Evolutionary conservation across 2,797 vertebrate genomes (phyloP), one percentile per base, ranked within the genome.

Genomic region (Acrocephalus scirpaceus): DNA sequence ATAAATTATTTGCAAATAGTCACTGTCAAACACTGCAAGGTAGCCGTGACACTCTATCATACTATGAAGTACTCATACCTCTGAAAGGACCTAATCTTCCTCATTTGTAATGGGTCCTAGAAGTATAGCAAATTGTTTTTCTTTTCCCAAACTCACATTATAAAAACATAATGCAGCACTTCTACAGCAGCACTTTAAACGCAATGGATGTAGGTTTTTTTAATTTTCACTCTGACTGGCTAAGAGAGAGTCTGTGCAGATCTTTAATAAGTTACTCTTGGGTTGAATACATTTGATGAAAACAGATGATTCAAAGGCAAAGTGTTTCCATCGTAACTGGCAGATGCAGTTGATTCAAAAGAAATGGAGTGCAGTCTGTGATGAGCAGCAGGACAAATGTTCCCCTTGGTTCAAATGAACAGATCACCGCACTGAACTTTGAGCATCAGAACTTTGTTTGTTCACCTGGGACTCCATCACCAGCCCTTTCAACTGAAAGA

Each of bases 1-100:
- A 47, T 86, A 86, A 93, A 95, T 89, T 90, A 87, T 77, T 76
- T 92, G 77, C 36, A 69, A 92, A 90, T 60, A 80, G 93, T 64
- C 93, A 92, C 57, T 87, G 88, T 77, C 90, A 85, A 85, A 76
- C 6, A 18, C 58, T 77, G 75, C 62, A 48, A 5, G 32, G 83
- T 94, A 88, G 91, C 80, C 65, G 56, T 32, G 50, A 61, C 60
- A 85, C 50, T 62, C 67, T 70, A 75, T 56, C 23, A 1, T 42
- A 67, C 16, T 64, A 67, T 8, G 3, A 84, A 86, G 82, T 36
- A 84, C 30, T 84, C 85, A 58, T 62, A 82, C 6, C 34, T 77
- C 53, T 85, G 69, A 89, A 85, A 82, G 42, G 18, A 84, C n/a
- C 67, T 61, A 90, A 94, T 81, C 74, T 69, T 88, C 82, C 72